Percentiles rank a stretch among this genome's conserved stretches.
Evolutionary conservation across 2,888 invertebrate species (phyloP).

Genomic region (Monochamus alternatus): DNA sequence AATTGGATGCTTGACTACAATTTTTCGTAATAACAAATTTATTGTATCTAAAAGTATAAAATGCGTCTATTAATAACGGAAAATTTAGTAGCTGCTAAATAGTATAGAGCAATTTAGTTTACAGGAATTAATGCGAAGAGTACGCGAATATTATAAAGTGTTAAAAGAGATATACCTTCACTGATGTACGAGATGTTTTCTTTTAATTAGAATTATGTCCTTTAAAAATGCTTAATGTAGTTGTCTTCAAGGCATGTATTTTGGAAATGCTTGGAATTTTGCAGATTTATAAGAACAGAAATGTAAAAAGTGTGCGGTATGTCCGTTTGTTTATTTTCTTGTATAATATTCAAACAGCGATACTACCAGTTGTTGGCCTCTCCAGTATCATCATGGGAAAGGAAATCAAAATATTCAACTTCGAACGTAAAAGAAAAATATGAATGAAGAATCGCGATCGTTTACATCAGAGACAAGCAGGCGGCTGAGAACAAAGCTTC

Average conservation of each 20-base stretch:
- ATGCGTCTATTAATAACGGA: neutral
- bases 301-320: too few species aligned
- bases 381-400: too few species aligned
- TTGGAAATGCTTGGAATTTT: too few species aligned
- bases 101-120: neutral
- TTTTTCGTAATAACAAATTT: neutral
- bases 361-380: too few species aligned
- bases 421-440: too few species aligned
- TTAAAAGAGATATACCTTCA: neutral
- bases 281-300: too few species aligned
- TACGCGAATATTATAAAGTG: neutral
- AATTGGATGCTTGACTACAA: neutral
- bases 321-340: too few species aligned
- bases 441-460: constrained; percentile 58
- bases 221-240: too few species aligned
- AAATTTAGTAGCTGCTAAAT: neutral
- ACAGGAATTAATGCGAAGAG: neutral
- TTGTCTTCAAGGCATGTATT: too few species aligned
- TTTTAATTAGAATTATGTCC: constrained; percentile 38
- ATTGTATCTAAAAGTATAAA: neutral
- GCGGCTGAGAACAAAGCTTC: constrained; percentile 55
- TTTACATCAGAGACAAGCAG: constrained; percentile 59
- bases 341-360: too few species aligned
- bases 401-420: too few species aligned
- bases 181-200: neutral